Conservation (phyloP, 2,888 invertebrate species). For the Galeruca laticollis region DNA sequence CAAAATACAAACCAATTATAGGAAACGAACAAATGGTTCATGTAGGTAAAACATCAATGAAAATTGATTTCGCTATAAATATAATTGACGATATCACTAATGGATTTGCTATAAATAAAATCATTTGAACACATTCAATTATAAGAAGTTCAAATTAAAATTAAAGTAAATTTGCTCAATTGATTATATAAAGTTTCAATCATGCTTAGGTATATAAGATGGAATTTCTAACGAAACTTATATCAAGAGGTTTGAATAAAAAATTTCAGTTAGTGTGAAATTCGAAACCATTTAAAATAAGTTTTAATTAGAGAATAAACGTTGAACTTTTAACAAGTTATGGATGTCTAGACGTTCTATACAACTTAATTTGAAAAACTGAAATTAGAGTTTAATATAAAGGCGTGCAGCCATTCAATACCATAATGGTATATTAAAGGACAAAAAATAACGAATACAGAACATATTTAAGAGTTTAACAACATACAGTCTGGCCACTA, state of each 20-base stretch:
- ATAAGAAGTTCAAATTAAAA: not conserved
- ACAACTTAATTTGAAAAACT: not conserved
- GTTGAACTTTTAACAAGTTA: not conserved
- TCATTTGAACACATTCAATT: too few relatives aligned
- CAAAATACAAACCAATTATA: too few relatives aligned
- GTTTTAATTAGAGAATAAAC: not conserved
- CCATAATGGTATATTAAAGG: too few relatives aligned
- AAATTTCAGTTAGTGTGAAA: not conserved
- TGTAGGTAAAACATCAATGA: too few relatives aligned
- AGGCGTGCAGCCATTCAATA: too few relatives aligned
- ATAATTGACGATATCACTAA: too few relatives aligned
- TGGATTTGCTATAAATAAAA: too few relatives aligned
- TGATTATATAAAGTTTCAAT: not conserved
- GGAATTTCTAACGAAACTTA: not conserved
- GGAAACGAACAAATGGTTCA: too few relatives aligned
- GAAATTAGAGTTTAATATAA: not conserved
- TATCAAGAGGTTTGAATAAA: not conserved
- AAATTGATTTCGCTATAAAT: too few relatives aligned
- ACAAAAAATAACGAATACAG: too few relatives aligned
- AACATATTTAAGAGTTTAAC: too few relatives aligned
- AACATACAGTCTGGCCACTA: too few relatives aligned
- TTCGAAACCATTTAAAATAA: not conserved
- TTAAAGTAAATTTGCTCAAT: not conserved
- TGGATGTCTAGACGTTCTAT: not conserved
- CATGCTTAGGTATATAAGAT: not conserved